Conservation (phyloP, 1,140 invertebrate species). For the Theocolax elegans region DNA sequence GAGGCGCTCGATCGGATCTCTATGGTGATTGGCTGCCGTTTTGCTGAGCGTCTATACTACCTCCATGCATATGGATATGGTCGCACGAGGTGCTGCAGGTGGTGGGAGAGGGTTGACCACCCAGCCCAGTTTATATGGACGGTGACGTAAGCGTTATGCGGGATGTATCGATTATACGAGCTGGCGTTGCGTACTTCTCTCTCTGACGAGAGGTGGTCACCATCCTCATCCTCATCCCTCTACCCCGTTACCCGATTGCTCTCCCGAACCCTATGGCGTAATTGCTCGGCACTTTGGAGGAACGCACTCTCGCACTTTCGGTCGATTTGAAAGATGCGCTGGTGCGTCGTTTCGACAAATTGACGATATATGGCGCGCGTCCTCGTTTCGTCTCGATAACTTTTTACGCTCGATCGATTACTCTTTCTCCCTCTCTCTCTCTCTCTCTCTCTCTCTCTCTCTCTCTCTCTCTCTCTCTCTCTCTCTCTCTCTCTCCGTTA, state of each 20-base stretch:
- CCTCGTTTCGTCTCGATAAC: too few species aligned
- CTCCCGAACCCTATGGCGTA: neutral
- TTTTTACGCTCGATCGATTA: too few species aligned
- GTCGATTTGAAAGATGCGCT: neutral
- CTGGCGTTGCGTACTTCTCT: slow-evolving; percentile 9
- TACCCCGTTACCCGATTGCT: too few species aligned
- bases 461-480: too few species aligned
- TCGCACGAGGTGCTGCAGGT: neutral
- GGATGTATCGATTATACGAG: slow-evolving; percentile 36
- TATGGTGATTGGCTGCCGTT: slow-evolving; percentile 51
- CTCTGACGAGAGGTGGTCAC: slow-evolving; percentile 22
- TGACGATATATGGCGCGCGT: neutral
- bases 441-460: too few species aligned
- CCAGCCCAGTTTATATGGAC: slow-evolving; percentile 1
- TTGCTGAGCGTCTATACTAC: slow-evolving; percentile 39
- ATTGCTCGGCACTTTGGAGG: slow-evolving; percentile 24
- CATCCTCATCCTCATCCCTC: neutral
- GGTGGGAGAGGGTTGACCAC: neutral
- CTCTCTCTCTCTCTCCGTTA: too few species aligned
- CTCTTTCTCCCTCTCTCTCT: too few species aligned
- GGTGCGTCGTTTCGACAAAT: slow-evolving; percentile 22
- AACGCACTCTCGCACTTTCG: neutral
- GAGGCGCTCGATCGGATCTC: slow-evolving; percentile 51
- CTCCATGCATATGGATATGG: slow-evolving; percentile 36
- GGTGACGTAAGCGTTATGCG: slow-evolving; percentile 32